Percentiles rank a stretch among this genome's conserved stretches.
phyloP scores from a whole-genome alignment of 2,797 vertebrate species.

The Limnodromus scolopaceus region DNA sequence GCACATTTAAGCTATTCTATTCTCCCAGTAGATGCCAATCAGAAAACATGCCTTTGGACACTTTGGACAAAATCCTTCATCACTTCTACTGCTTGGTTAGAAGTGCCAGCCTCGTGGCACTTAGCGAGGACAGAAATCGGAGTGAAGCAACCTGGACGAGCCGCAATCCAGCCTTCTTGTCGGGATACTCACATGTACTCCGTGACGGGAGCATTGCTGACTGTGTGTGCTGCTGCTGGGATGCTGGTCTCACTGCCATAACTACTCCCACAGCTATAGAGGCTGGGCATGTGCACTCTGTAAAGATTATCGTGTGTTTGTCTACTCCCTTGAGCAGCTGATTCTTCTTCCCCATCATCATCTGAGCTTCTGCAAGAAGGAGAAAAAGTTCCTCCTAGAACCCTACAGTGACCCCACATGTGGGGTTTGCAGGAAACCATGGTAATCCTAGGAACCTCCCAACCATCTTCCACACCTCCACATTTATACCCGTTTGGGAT shows the following conservation, averaged over 20 bases:
- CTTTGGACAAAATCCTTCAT: neutral
- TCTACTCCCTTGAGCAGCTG: constrained; percentile 86
- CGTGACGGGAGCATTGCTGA: constrained; percentile 98
- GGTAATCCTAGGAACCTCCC: constrained; percentile 41
- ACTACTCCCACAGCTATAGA: constrained; percentile 99
- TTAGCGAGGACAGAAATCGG: neutral
- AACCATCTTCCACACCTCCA: constrained; percentile 55
- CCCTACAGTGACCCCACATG: constrained; percentile 11
- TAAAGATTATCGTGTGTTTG: constrained; percentile 97
- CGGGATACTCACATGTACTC: constrained; percentile 94
- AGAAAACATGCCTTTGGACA: neutral
- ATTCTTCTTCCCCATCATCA: constrained; percentile 93
- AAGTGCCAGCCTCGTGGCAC: neutral
- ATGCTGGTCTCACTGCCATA: constrained; percentile 99
- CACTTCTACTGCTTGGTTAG: neutral
- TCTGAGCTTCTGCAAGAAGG: constrained; percentile 81
- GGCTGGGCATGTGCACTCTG: constrained; percentile 97
- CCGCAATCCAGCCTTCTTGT: neutral
- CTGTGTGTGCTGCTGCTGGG: constrained; percentile 95
- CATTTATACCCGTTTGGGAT: neutral
- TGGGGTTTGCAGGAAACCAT: constrained; percentile 56
- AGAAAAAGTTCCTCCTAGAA: constrained; percentile 61
- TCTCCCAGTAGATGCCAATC: neutral
- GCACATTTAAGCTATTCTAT: neutral
- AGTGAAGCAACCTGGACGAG: neutral